Evolutionary conservation across 2,797 vertebrate species (phyloP).

Genomic region (Euthynnus affinis): DNA sequence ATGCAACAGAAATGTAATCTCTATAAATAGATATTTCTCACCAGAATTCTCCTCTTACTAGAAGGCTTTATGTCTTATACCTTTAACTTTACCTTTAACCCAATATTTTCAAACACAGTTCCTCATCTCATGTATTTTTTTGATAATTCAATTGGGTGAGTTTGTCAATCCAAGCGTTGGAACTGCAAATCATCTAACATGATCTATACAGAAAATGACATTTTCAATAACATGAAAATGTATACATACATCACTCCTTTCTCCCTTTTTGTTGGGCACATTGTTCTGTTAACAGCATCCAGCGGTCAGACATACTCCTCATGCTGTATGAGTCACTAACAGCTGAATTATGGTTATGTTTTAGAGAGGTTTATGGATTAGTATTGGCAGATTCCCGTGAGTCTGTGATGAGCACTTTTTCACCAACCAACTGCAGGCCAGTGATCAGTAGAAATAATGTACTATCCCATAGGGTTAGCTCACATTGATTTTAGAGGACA

Average conservation of each 20-base stretch:
- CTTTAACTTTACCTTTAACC: slow-evolving; percentile 14
- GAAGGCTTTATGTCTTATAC: background rate
- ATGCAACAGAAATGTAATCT: slow-evolving; percentile 1
- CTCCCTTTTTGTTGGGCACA: slow-evolving; percentile 5
- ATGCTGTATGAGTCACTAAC: slow-evolving; percentile 43
- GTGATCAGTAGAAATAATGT: slow-evolving; percentile 70
- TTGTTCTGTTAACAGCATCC: slow-evolving; percentile 20
- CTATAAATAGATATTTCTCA: slow-evolving; percentile 7
- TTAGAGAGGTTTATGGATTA: slow-evolving; percentile 68
- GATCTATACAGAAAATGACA: background rate
- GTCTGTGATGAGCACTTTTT: slow-evolving; percentile 57
- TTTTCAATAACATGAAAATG: background rate
- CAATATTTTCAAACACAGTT: background rate
- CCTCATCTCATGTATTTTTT: slow-evolving; percentile 6
- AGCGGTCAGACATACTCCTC: slow-evolving; percentile 17
- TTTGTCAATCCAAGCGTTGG: background rate
- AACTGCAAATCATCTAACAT: slow-evolving; percentile 4
- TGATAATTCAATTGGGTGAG: slow-evolving; percentile 5
- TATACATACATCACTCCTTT: slow-evolving; percentile 5
- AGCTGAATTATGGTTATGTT: slow-evolving; percentile 54
- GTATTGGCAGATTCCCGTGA: slow-evolving; percentile 66
- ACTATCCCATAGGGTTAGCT: slow-evolving; percentile 56
- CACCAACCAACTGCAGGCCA: slow-evolving; percentile 43
- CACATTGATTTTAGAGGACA: slow-evolving; percentile 70
- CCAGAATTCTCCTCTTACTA: slow-evolving; percentile 3